These are phyloP conservation scores for Papilio aristodemus DNA, from an alignment of 1,140 invertebrate genomes.

Conservation along the genomic window DNA sequence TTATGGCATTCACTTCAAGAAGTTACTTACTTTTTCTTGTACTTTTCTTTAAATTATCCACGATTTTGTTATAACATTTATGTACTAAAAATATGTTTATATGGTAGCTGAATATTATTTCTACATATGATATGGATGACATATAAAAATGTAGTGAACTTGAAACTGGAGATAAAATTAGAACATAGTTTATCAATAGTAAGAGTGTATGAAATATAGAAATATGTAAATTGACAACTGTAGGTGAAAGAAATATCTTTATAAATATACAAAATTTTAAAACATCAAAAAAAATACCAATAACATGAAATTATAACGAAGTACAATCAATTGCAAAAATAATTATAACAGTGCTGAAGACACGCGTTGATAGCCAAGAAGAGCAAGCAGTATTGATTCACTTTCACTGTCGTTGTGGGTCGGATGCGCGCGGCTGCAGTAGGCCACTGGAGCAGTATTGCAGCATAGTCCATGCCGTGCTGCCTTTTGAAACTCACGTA, in stretches of 20 bases:
- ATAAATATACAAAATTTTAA: background rate
- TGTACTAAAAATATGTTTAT: no score
- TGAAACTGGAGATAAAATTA: no score
- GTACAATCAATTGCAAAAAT: constrained; percentile 16
- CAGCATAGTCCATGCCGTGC: constrained; percentile 64
- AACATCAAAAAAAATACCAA: background rate
- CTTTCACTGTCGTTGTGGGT: constrained; percentile 70
- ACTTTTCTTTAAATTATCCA: background rate
- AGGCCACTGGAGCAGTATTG: constrained; percentile 69
- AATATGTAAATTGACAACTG: no score
- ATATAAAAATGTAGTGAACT: no score
- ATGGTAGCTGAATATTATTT: background rate
- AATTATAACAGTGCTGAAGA: constrained; percentile 39
- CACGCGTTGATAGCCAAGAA: constrained; percentile 61
- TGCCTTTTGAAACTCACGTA: constrained; percentile 60
- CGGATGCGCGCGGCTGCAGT: constrained; percentile 77
- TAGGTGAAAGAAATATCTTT: no score
- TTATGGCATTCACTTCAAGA: background rate
- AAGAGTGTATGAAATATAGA: no score
- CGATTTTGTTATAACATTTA: background rate
- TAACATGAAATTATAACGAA: background rate
- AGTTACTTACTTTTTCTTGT: background rate
- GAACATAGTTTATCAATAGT: no score
- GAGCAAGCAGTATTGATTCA: constrained; percentile 74
- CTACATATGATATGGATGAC: no score